Conservation (phyloP, 1,140 invertebrate genomes). For the Berghia stephanieae region DNA sequence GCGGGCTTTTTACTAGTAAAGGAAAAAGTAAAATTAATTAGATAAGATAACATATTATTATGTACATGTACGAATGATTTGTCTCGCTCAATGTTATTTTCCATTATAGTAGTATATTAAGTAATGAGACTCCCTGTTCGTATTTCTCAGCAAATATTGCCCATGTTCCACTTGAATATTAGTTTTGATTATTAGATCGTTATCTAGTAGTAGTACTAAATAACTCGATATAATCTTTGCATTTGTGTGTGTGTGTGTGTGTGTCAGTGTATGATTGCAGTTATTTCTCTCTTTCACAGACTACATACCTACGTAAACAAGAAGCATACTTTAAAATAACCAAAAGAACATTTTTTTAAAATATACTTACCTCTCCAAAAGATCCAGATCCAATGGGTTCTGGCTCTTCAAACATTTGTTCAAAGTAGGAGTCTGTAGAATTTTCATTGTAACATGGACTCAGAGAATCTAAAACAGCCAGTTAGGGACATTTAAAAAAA, state of each 20-base stretch:
- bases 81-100: no score
- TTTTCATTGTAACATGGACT: constrained; percentile 62
- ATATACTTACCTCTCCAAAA: constrained; percentile 75
- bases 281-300: not conserved
- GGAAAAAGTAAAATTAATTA: no score
- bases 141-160: no score
- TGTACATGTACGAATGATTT: no score
- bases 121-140: no score
- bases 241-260: not conserved
- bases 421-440: constrained; percentile 68
- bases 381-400: constrained; percentile 77
- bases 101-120: no score
- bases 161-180: no score
- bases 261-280: not conserved
- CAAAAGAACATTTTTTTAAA: not conserved
- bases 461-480: constrained; percentile 37
- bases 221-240: not conserved
- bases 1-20: no score
- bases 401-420: constrained; percentile 75
- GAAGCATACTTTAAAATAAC: not conserved
- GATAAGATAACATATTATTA: no score
- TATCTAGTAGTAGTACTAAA: not conserved
- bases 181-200: not conserved
- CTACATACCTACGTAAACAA: not conserved
- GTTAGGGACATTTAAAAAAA: constrained; percentile 37